Base-by-base conservation (phyloP, 2,113 vertebrate genomes). In the Tapirus terrestris region DNA sequence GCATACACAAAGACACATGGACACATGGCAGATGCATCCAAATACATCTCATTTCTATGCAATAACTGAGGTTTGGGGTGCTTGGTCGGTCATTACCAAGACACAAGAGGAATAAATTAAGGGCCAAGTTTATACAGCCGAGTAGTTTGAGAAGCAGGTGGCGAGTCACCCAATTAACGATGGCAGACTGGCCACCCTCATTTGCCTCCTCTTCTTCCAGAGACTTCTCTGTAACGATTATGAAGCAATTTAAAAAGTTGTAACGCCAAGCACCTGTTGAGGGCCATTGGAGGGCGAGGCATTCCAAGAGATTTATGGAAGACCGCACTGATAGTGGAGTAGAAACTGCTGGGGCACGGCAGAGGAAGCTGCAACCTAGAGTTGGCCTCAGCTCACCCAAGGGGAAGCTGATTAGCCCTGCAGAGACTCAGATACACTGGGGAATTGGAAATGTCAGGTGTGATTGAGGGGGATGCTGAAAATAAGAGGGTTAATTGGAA, bases 171-270 rank as follows among this genome's bases (percentile, higher is more conserved):
- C 53, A 31, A 53, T 60, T 68, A 73, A 86, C 2, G 6, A 56
- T 5, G 45, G 11, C 31, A 83, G 89, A 39, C 63, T 67, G 29
- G 61, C 23, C 33, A 58, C 14, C 23, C 11, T 67, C 31, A 76
- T 27, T 56, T 65, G 39, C 33, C 6, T 95, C 31, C 4, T 80
- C 73, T 75, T 72, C 33, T 95, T 94, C 70, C 45, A 0, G 23
- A 86, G 51, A 56, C 6, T 56, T 96, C 61, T 86, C 60, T 89
- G 33, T 91, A 76, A 48, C 39, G 13, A 89, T 43, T 63, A 31
- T 29, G 29, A 91, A 93, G 81, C 81, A 88, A 45, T 67, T 91
- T 3, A 33, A 93, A n/a, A 60, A 60, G 33, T 48, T 61, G 8
- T 16, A 51, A 79, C 23, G 67, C 29, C 25, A 63, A 95, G 29